A percentile compares a stretch with the other conserved stretches of the same genome.
Evolutionary conservation across 2,797 vertebrate genomes (phyloP).

Genomic region (Phyllotis vaccarum): DNA sequence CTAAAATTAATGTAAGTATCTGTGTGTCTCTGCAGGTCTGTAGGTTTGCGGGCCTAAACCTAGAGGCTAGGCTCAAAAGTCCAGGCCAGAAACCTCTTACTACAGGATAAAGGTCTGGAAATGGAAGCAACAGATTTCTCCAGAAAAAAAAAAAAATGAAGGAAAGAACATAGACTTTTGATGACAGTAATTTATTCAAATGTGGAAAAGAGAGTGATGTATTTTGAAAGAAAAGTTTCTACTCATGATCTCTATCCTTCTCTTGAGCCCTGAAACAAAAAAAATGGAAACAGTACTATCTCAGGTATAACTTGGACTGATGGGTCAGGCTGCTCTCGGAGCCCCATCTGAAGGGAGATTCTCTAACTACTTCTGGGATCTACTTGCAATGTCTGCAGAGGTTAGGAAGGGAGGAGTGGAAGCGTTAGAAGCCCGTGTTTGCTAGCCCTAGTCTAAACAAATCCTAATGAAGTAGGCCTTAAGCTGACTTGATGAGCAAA

Average conservation of each 20-base stretch:
- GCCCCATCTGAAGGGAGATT: neutral
- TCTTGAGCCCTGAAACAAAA: neutral
- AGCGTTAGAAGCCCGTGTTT: neutral
- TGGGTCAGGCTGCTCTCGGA: neutral
- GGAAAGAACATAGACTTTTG: slow-evolving; percentile 7
- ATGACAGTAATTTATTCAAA: neutral
- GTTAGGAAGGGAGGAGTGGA: neutral
- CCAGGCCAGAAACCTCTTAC: too few species aligned
- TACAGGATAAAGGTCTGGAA: slow-evolving; percentile 13
- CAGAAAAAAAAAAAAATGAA: neutral
- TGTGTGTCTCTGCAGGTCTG: too few species aligned
- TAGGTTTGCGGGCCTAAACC: too few species aligned
- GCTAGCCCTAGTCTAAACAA: neutral
- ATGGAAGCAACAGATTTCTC: neutral
- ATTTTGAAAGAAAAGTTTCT: neutral
- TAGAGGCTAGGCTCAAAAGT: too few species aligned
- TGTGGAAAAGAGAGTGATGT: neutral
- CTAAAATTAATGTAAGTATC: too few species aligned
- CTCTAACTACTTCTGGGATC: neutral
- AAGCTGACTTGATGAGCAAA: neutral
- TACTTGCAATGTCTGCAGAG: neutral
- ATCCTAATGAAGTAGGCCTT: neutral
- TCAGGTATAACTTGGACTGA: neutral
- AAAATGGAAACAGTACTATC: neutral
- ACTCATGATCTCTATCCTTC: neutral